Percentiles rank a stretch among this genome's conserved stretches.
phyloP scores from a whole-genome alignment of 1,140 invertebrate species.

The Colletes gigas region DNA sequence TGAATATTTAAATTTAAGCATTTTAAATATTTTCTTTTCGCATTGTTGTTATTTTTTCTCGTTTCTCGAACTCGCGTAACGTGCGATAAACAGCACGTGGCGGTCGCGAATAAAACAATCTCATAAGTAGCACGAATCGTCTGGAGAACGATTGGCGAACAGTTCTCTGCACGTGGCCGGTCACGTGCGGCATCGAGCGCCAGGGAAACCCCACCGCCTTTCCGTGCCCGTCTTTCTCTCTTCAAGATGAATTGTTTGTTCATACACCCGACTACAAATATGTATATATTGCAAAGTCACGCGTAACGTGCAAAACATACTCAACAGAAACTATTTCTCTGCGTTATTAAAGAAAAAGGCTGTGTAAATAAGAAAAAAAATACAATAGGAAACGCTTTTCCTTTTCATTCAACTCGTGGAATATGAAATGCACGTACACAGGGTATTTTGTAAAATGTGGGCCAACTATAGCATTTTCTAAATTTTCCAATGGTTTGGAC shows the following conservation, averaged over 20 bases:
- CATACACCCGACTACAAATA: slow-evolving; percentile 23
- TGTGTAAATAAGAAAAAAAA: not conserved
- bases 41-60: too few relatives aligned
- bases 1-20: too few relatives aligned
- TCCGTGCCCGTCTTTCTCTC: slow-evolving; percentile 29
- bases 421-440: too few relatives aligned
- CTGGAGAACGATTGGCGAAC: slow-evolving; percentile 25
- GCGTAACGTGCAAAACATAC: slow-evolving; percentile 19
- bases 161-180: slow-evolving; percentile 56
- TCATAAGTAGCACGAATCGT: slow-evolving; percentile 35
- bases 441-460: too few relatives aligned
- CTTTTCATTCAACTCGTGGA: too few relatives aligned
- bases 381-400: too few relatives aligned
- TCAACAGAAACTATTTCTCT: not conserved
- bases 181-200: slow-evolving; percentile 54
- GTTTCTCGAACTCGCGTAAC: not conserved
- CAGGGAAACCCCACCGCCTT: slow-evolving; percentile 45
- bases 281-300: slow-evolving; percentile 3
- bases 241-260: slow-evolving; percentile 54
- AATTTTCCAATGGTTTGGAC: too few relatives aligned
- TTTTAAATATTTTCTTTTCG: too few relatives aligned
- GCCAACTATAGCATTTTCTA: too few relatives aligned
- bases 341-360: not conserved
- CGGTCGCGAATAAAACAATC: not conserved
- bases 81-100: slow-evolving; percentile 10